Conservation (phyloP, 2,888 invertebrate genomes). For the Eulithis prunata region DNA sequence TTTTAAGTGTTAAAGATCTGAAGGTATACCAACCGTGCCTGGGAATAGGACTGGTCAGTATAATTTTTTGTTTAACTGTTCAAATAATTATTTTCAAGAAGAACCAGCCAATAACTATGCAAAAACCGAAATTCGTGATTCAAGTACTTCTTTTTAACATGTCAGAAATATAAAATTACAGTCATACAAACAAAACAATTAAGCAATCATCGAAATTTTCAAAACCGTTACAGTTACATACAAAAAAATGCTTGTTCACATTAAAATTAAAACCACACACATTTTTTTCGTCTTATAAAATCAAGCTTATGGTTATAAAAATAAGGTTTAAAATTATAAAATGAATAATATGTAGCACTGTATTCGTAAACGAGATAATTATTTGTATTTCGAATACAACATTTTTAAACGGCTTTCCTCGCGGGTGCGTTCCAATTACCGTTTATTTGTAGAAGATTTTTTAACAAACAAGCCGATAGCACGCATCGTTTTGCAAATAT, state of each 20-base stretch:
- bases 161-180: slow-evolving; percentile 59
- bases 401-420: slow-evolving; percentile 51
- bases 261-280: slow-evolving; percentile 51
- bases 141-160: slow-evolving; percentile 45
- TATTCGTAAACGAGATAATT: slow-evolving; percentile 71
- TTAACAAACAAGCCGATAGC: slow-evolving; percentile 46
- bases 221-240: slow-evolving; percentile 75
- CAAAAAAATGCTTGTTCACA: slow-evolving; percentile 62
- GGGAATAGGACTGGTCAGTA: neutral
- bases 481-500: slow-evolving; percentile 2
- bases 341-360: slow-evolving; percentile 43
- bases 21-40: too few relatives aligned
- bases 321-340: slow-evolving; percentile 38
- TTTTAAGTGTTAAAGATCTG: too few relatives aligned
- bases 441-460: slow-evolving; percentile 54
- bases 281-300: slow-evolving; percentile 20
- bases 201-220: slow-evolving; percentile 76
- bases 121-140: slow-evolving; percentile 17
- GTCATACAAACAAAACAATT: slow-evolving; percentile 68
- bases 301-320: slow-evolving; percentile 29
- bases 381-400: slow-evolving; percentile 71
- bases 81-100: slow-evolving; percentile 22
- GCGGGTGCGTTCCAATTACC: slow-evolving; percentile 58
- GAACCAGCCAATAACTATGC: slow-evolving; percentile 15
- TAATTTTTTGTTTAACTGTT: slow-evolving; percentile 8